phyloP scores from a whole-genome alignment of 2,113 vertebrate genomes.

The Narcine bancroftii region DNA sequence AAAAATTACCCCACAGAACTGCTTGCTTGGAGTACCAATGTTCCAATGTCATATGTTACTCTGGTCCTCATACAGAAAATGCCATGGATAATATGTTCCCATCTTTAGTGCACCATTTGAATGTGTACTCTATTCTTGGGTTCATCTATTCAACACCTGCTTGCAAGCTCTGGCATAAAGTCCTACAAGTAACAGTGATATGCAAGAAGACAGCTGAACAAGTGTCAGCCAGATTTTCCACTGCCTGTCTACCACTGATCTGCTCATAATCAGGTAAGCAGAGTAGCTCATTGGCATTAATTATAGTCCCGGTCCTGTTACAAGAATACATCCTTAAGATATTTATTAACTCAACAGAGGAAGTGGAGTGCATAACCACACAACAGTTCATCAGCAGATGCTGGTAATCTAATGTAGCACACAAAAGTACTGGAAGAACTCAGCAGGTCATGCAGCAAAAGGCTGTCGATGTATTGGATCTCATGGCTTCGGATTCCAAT shows the following conservation, averaged over 20 bases:
- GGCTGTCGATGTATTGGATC: too few species aligned
- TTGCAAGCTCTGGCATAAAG: not conserved
- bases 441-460: too few species aligned
- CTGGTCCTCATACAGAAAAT: not conserved
- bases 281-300: not conserved
- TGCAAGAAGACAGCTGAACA: constrained; percentile 1
- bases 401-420: too few species aligned
- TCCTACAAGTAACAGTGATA: not conserved
- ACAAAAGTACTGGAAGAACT: too few species aligned
- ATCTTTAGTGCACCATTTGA: not conserved
- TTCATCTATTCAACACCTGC: not conserved
- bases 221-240: not conserved
- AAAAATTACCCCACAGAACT: not conserved
- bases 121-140: not conserved
- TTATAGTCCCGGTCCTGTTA: too few species aligned
- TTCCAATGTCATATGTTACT: not conserved
- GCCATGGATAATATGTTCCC: not conserved
- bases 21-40: not conserved
- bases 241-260: not conserved
- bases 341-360: not conserved
- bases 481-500: too few species aligned
- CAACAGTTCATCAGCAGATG: too few species aligned
- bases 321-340: not conserved
- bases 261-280: not conserved
- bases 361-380: not conserved